A percentile compares a stretch with the other conserved stretches of the same genome.
phyloP scores from a whole-genome alignment of 2,113 vertebrate genomes.

The Coptodon rendalli region DNA sequence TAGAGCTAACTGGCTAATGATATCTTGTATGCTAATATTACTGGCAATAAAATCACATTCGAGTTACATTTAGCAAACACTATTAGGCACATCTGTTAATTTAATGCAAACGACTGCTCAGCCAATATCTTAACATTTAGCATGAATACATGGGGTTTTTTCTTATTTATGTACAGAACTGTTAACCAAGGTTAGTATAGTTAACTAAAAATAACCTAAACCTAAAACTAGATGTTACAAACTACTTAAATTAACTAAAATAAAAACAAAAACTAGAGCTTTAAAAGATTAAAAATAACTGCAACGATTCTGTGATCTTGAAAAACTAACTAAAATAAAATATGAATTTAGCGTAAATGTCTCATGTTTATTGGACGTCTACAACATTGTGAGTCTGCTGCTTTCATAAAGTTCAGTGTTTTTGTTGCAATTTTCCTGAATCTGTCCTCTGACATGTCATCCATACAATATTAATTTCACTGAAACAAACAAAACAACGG shows the following conservation, averaged over 20 bases:
- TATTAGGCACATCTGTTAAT: neutral
- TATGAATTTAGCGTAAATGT: neutral
- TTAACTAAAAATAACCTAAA: neutral
- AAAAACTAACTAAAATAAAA: neutral
- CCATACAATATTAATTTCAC: neutral
- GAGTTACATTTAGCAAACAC: neutral
- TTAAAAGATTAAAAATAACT: neutral
- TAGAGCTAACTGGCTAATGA: neutral
- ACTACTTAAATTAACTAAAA: neutral
- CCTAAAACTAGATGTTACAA: neutral
- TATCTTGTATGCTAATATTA: neutral
- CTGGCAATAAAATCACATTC: neutral
- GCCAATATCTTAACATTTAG: neutral
- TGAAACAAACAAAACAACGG: neutral
- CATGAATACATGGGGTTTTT: rapidly evolving
- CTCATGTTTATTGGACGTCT: no score
- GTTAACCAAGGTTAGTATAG: neutral
- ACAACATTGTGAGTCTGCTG: neutral
- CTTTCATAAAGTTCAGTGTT: neutral
- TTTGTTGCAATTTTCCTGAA: neutral
- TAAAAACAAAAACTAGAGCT: neutral
- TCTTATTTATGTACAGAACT: neutral
- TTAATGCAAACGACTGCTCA: neutral
- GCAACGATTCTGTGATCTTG: neutral
- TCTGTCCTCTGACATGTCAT: neutral